These are phyloP conservation scores for Sphaerophoria taeniata DNA, from an alignment of 2,888 invertebrate genomes.

Conservation along the genomic window DNA sequence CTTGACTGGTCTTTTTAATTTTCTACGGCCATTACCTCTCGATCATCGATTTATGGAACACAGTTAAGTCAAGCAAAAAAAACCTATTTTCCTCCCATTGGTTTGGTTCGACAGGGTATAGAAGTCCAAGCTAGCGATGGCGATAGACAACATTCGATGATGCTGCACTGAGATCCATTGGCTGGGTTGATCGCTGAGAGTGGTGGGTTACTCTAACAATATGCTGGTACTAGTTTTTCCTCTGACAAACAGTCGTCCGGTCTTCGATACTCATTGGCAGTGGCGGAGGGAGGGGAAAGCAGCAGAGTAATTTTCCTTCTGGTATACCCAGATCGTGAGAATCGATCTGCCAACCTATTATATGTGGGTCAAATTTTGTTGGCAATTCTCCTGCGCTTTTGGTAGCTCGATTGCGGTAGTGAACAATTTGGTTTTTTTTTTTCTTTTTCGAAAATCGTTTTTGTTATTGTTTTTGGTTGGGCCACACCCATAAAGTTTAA, in stretches of 20 bases:
- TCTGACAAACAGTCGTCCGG: neutral
- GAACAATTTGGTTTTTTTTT: conserved; percentile 61
- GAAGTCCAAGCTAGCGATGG: conserved; percentile 46
- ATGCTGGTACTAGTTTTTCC: conserved; percentile 46
- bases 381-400: conserved; percentile 37
- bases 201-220: conserved; percentile 14
- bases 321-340: conserved; percentile 64
- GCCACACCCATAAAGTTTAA: conserved; percentile 74
- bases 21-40: conserved; percentile 72
- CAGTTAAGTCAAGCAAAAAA: conserved; percentile 8
- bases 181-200: conserved; percentile 21
- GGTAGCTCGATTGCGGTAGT: conserved; percentile 23
- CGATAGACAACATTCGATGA: conserved; percentile 54
- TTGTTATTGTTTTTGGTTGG: conserved; percentile 32
- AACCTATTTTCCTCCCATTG: conserved; percentile 69
- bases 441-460: conserved; percentile 34
- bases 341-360: conserved; percentile 75
- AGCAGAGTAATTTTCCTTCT: conserved; percentile 59
- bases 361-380: conserved; percentile 73
- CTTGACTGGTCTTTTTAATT: conserved; percentile 68
- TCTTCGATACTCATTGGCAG: conserved; percentile 36
- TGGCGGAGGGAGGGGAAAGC: conserved; percentile 3
- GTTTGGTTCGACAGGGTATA: conserved; percentile 35
- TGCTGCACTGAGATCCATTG: conserved; percentile 63
- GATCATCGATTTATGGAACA: conserved; percentile 72